Conservation (phyloP, 37 sponge, comb jelly and placozoan species). For the Spongia lamella region DNA sequence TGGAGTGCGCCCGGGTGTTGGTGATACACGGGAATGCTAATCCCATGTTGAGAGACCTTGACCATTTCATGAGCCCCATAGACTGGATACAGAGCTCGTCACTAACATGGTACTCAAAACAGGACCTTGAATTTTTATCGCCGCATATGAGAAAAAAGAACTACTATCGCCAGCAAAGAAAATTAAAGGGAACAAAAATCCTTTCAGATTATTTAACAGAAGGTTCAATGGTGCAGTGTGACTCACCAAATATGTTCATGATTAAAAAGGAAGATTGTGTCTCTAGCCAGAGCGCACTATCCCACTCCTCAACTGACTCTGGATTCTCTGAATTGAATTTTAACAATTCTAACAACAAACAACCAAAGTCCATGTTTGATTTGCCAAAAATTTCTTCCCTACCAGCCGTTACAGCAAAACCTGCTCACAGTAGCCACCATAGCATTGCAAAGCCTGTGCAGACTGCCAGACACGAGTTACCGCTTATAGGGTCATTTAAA, state of each 20-base stretch:
- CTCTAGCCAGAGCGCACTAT: neutral
- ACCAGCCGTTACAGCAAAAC: neutral
- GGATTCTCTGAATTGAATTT: too few relatives aligned
- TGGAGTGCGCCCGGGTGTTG: slow-evolving; percentile 51
- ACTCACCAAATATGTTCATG: slow-evolving; percentile 45
- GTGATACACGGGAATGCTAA: slow-evolving; percentile 68
- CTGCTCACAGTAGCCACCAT: neutral
- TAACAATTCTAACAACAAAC: too few relatives aligned
- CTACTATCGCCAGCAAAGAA: slow-evolving; percentile 22
- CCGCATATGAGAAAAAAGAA: slow-evolving; percentile 35
- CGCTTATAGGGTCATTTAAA: neutral
- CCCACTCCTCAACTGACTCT: neutral
- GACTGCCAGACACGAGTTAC: neutral
- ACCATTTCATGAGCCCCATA: slow-evolving; percentile 70
- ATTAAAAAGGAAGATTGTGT: neutral
- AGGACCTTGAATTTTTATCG: slow-evolving; percentile 48
- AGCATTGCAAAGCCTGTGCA: too few relatives aligned
- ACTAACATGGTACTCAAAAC: neutral
- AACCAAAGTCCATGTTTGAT: slow-evolving; percentile 43
- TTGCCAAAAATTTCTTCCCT: neutral
- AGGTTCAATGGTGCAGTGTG: neutral
- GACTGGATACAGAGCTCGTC: slow-evolving; percentile 61
- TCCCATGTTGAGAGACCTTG: slow-evolving; percentile 71
- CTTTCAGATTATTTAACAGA: slow-evolving; percentile 55
- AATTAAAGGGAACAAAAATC: slow-evolving; percentile 51